Evolutionary conservation across 2,113 vertebrate species (phyloP).

Genomic region (Syngnathus typhle): DNA sequence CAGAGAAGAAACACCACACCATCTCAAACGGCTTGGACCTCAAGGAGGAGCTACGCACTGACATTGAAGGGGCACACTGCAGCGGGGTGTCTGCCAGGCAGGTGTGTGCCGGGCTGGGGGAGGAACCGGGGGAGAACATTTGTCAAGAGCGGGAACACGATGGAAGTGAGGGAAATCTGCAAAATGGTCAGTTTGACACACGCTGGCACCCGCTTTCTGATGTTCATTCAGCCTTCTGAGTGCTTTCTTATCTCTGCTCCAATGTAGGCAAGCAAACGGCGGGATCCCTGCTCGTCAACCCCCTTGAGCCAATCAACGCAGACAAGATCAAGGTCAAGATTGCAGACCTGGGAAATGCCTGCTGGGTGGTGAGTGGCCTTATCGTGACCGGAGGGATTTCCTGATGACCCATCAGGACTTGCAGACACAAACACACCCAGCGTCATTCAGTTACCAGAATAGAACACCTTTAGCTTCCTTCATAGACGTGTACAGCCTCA

Average conservation of each 20-base stretch:
- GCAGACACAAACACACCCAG: conserved; percentile 8
- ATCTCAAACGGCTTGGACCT: conserved; percentile 62
- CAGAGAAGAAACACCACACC: conserved; percentile 30
- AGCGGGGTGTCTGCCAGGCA: conserved; percentile 30
- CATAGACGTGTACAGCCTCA: too few relatives aligned
- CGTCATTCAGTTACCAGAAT: conserved; percentile 25
- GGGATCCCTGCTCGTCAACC: conserved; percentile 90
- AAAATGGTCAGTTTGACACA: conserved; percentile 61
- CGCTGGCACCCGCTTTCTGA: neutral
- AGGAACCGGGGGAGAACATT: conserved; percentile 46
- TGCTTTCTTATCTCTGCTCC: conserved; percentile 16
- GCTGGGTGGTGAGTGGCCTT: conserved; percentile 91
- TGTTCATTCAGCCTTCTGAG: neutral
- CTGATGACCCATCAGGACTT: conserved; percentile 32
- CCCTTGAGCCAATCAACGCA: conserved; percentile 90
- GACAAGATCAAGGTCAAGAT: conserved; percentile 98
- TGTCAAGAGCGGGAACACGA: conserved; percentile 40
- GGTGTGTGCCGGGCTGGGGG: conserved; percentile 41
- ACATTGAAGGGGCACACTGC: conserved; percentile 29
- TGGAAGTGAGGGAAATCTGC: conserved; percentile 44
- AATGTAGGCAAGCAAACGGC: conserved; percentile 79
- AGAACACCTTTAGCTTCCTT: conserved; percentile 4
- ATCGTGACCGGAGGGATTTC: conserved; percentile 52
- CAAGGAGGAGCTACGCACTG: conserved; percentile 24
- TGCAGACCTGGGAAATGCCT: conserved; percentile 96